Conservation (phyloP, 30 jellyfish, hydroid and myxozoan species). For the Rhopilema esculentum region DNA sequence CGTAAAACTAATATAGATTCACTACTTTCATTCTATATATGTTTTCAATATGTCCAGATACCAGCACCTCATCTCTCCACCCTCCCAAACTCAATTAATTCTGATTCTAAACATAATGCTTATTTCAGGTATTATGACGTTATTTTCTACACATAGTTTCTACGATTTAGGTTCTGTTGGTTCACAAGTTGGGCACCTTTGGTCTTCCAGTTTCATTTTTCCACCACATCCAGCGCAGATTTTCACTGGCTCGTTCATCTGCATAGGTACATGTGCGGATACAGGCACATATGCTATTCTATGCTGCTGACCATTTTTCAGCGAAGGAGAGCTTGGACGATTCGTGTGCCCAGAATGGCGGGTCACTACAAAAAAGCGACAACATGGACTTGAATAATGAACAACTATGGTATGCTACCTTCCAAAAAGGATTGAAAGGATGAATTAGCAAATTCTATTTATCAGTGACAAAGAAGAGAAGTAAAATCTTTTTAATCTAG, state of each 20-base stretch:
- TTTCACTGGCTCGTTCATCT: constrained; percentile 95
- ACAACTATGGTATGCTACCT: too few relatives aligned
- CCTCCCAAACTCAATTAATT: background rate
- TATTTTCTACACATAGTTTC: background rate
- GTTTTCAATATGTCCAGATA: background rate
- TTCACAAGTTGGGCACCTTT: constrained; percentile 97
- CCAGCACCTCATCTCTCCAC: background rate
- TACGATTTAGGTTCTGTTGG: constrained; percentile 83
- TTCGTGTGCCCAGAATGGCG: constrained; percentile 61
- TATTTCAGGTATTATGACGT: background rate
- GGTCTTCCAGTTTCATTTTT: constrained; percentile 96
- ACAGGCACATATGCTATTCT: constrained; percentile 98
- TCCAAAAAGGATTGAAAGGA: too few relatives aligned
- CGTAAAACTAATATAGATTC: background rate
- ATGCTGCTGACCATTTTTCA: constrained; percentile 70
- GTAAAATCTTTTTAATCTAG: too few relatives aligned
- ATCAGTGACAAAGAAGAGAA: too few relatives aligned
- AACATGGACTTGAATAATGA: too few relatives aligned
- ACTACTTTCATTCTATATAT: background rate
- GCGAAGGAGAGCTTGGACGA: constrained; percentile 62
- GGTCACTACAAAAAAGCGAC: constrained; percentile 14
- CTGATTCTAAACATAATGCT: too few relatives aligned
- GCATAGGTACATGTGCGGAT: constrained; percentile 93
- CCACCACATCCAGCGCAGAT: constrained; percentile 99
- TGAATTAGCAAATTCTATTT: too few relatives aligned